Evolutionary conservation across 2,113 vertebrate genomes (phyloP).

Genomic region (Epinephelus moara): DNA sequence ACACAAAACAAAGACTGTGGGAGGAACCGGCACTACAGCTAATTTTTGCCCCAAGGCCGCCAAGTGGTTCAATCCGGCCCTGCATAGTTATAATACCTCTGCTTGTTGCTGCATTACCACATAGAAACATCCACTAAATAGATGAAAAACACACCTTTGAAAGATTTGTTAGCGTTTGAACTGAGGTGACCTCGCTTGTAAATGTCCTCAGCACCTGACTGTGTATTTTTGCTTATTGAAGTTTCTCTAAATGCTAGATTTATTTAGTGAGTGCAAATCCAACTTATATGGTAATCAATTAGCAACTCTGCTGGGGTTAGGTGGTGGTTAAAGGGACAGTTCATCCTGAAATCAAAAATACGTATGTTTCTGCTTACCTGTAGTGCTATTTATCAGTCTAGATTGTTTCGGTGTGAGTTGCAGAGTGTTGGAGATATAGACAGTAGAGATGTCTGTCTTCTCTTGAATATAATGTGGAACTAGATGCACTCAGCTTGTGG

Average conservation of each 20-base stretch:
- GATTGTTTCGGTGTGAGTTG: too few species aligned
- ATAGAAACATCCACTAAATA: neutral
- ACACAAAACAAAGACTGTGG: neutral
- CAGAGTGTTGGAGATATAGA: too few species aligned
- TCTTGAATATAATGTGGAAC: too few species aligned
- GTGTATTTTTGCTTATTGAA: neutral
- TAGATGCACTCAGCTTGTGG: too few species aligned
- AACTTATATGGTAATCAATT: neutral
- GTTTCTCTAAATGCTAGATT: neutral
- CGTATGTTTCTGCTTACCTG: too few species aligned
- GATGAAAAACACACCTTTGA: neutral
- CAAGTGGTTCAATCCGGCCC: neutral
- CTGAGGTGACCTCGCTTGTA: neutral
- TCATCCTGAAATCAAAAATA: too few species aligned
- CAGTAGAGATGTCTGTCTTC: too few species aligned
- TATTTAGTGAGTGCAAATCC: neutral
- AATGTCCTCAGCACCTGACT: neutral
- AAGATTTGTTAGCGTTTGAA: neutral
- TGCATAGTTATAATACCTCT: neutral
- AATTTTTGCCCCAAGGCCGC: neutral
- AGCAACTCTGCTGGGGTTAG: neutral
- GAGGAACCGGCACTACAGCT: neutral
- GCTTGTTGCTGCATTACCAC: neutral
- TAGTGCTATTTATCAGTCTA: too few species aligned
- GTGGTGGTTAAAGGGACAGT: neutral